Conservation (phyloP, 2,888 invertebrate genomes). For the Empis stercorea region DNA sequence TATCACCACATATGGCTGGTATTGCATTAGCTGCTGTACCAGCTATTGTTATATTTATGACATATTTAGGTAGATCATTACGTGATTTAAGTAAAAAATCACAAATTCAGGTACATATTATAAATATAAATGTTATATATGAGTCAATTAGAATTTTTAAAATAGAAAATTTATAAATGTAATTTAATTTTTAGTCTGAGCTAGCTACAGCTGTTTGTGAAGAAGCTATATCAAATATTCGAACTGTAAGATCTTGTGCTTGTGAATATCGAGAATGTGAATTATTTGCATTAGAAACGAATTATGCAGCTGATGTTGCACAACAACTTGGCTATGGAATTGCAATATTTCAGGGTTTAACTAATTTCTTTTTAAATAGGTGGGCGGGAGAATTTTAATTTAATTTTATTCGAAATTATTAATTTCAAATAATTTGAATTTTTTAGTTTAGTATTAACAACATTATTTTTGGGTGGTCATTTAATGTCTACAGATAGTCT, state of each 20-base stretch:
- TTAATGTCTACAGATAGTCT: slow-evolving; percentile 71
- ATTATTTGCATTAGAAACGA: slow-evolving; percentile 60
- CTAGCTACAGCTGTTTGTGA: slow-evolving; percentile 81
- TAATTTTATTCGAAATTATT: background rate
- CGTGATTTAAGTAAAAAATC: slow-evolving; percentile 64
- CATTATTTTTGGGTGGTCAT: slow-evolving; percentile 82
- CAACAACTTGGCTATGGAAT: slow-evolving; percentile 79
- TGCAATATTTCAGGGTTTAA: slow-evolving; percentile 79
- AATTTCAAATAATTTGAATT: background rate
- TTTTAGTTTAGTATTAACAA: slow-evolving; percentile 67
- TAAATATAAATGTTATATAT: background rate
- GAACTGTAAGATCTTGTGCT: slow-evolving; percentile 89
- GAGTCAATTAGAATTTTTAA: no score
- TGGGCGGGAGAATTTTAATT: slow-evolving; percentile 24
- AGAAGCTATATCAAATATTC: slow-evolving; percentile 84
- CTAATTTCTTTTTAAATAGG: slow-evolving; percentile 74
- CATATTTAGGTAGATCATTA: slow-evolving; percentile 65
- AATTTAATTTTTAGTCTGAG: slow-evolving; percentile 46
- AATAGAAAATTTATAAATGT: no score
- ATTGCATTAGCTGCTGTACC: slow-evolving; percentile 77
- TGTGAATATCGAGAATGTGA: slow-evolving; percentile 75
- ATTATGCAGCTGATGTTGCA: slow-evolving; percentile 55
- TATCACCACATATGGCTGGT: slow-evolving; percentile 83
- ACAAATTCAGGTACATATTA: slow-evolving; percentile 58
- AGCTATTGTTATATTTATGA: slow-evolving; percentile 70